Conservation (phyloP, 2,797 vertebrate species). For the Argya squamiceps region DNA sequence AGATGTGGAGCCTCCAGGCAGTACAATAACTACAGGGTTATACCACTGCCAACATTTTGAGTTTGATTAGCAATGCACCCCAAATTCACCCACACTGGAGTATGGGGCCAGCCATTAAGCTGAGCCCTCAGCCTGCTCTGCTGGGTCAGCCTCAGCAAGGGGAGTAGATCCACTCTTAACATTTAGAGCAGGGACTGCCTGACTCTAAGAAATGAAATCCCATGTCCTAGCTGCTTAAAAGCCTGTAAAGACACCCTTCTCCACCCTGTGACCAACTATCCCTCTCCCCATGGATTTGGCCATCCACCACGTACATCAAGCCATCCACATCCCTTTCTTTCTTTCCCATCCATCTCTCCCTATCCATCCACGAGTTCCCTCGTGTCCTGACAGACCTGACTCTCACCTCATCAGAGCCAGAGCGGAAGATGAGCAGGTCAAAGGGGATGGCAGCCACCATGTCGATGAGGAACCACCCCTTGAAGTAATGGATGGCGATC, state of each 20-base stretch:
- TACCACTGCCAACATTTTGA: background rate
- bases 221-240: background rate
- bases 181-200: background rate
- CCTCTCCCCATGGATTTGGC: background rate
- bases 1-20: background rate
- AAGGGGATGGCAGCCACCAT: constrained; percentile 99
- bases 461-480: constrained; percentile 99
- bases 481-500: constrained; percentile 97
- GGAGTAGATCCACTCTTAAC: background rate
- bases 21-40: background rate
- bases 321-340: background rate
- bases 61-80: background rate
- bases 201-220: background rate
- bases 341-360: background rate
- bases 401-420: constrained; percentile 91
- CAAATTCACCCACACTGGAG: accelerated
- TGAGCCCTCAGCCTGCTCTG: background rate
- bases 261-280: background rate
- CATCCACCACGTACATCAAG: background rate
- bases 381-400: background rate
- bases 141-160: background rate
- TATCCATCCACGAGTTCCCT: background rate
- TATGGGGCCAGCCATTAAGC: background rate
- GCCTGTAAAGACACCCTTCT: background rate
- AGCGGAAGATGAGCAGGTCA: constrained; percentile 95